Percentiles rank a stretch among this genome's conserved stretches.
phyloP scores from a whole-genome alignment of 1,140 invertebrate genomes.

The Bombus terrestris region DNA sequence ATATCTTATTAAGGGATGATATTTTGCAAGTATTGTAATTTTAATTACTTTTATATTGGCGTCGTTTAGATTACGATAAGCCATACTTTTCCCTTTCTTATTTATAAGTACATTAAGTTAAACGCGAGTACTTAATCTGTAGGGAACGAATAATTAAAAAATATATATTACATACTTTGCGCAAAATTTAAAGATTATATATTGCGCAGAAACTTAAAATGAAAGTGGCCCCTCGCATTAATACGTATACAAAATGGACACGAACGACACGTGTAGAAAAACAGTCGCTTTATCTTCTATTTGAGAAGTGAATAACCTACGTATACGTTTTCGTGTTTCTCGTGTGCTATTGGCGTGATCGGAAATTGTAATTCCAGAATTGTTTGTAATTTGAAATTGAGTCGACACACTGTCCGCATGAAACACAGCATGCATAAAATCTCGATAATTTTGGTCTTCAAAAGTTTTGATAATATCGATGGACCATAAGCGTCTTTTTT shows the following conservation, averaged over 20 bases:
- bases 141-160: not conserved
- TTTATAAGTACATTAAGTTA: constrained; percentile 27
- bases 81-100: constrained; percentile 10
- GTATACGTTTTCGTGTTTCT: not conserved
- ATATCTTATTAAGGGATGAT: not conserved
- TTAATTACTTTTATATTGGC: constrained; percentile 49
- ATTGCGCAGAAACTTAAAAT: not conserved
- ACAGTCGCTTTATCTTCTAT: not conserved
- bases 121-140: constrained; percentile 17
- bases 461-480: not conserved
- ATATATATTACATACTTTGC: not conserved
- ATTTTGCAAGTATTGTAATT: constrained; percentile 37
- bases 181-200: not conserved
- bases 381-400: not conserved
- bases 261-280: too few species aligned
- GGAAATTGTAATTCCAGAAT: not conserved
- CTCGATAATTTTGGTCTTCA: not conserved
- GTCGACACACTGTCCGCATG: not conserved
- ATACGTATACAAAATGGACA: not conserved
- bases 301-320: not conserved
- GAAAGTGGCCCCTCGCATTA: not conserved
- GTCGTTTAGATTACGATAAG: constrained; percentile 1
- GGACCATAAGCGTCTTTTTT: not conserved
- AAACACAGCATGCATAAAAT: not conserved
- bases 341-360: not conserved